Percentiles rank a stretch among this genome's conserved stretches.
These are phyloP conservation scores for Phasianus colchicus DNA, from an alignment of 2,113 vertebrate species.

Conservation along the genomic window DNA sequence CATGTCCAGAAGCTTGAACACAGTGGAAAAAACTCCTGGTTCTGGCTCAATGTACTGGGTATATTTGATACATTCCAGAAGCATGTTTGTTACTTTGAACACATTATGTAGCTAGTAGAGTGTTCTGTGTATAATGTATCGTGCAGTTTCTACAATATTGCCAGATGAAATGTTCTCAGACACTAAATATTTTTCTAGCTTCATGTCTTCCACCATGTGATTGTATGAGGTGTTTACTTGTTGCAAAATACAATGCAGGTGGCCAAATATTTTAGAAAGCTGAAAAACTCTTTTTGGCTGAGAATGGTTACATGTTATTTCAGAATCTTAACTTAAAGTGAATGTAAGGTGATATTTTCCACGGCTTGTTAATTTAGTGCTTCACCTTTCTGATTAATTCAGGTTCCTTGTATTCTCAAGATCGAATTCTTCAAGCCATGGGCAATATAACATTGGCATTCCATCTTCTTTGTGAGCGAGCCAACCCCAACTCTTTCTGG, in stretches of 20 bases:
- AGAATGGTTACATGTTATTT: not conserved
- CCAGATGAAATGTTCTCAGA: not conserved
- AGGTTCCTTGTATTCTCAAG: constrained; percentile 94
- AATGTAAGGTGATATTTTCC: not conserved
- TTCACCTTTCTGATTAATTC: constrained; percentile 60
- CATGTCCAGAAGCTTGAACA: not conserved
- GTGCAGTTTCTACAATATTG: not conserved
- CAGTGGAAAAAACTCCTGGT: constrained; percentile 1
- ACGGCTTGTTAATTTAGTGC: not conserved
- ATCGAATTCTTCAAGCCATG: constrained; percentile 98
- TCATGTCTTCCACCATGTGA: not conserved
- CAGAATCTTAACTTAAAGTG: not conserved
- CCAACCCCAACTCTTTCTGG: constrained; percentile 89
- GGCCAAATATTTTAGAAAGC: not conserved
- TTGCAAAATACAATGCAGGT: not conserved
- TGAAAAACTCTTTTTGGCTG: not conserved
- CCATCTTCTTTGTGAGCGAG: constrained; percentile 93
- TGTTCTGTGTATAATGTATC: not conserved
- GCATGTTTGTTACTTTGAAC: not conserved
- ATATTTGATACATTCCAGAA: not conserved
- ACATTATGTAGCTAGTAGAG: not conserved
- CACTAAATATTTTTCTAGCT: not conserved
- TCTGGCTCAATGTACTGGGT: not conserved
- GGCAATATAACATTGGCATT: constrained; percentile 96
- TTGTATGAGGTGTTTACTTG: not conserved